These are phyloP conservation scores for Pipistrellus nathusii DNA, from an alignment of 2,797 vertebrate species.

Conservation along the genomic window DNA sequence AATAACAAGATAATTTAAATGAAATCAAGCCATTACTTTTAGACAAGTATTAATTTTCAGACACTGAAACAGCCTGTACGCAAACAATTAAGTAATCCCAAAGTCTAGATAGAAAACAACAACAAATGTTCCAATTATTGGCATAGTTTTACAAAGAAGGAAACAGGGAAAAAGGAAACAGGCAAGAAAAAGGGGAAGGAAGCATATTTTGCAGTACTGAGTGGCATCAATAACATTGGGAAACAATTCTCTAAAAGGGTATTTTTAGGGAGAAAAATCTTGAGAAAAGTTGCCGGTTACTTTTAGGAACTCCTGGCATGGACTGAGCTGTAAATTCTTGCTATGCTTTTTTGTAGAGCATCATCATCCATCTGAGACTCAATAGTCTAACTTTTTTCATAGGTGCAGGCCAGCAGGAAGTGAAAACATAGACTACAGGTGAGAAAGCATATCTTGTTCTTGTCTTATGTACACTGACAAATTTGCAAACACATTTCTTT, in stretches of 20 bases:
- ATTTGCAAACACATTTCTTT: too few relatives aligned
- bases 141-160: background rate
- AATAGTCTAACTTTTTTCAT: background rate
- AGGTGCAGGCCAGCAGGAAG: background rate
- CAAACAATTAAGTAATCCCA: slow-evolving; percentile 1
- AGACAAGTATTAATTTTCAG: slow-evolving; percentile 51
- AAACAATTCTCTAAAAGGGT: background rate
- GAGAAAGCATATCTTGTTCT: background rate
- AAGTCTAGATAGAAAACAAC: slow-evolving; percentile 33
- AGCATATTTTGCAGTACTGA: background rate
- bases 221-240: background rate
- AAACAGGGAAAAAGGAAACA: background rate
- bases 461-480: background rate
- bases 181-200: background rate
- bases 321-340: background rate
- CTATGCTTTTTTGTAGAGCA: background rate
- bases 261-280: background rate
- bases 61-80: background rate
- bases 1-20: slow-evolving; percentile 52
- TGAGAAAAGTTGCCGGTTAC: background rate
- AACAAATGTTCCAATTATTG: slow-evolving; percentile 8
- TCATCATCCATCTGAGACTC: background rate
- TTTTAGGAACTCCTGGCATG: background rate
- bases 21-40: slow-evolving; percentile 52
- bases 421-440: background rate